phyloP scores from a whole-genome alignment of 2,113 vertebrate species.

The Butastur rufipennis region DNA sequence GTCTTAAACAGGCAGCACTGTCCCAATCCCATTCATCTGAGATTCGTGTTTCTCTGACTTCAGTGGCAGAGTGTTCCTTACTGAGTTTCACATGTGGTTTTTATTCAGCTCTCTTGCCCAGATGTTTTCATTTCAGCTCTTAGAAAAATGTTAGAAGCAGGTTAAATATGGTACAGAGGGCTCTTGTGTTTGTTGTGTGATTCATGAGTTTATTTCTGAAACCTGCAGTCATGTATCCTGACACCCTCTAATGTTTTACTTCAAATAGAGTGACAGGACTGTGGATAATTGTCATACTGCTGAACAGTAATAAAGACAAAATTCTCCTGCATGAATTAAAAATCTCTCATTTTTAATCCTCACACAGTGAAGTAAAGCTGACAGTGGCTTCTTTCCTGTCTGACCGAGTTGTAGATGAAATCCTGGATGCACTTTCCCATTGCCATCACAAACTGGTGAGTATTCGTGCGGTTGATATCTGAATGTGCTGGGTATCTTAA shows the following conservation, averaged over 20 bases:
- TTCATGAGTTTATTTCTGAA: slow-evolving; percentile 58
- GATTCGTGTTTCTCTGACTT: neutral
- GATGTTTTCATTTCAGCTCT: slow-evolving; percentile 48
- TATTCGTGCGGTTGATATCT: neutral
- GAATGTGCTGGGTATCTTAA: neutral
- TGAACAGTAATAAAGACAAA: neutral
- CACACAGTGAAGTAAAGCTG: slow-evolving; percentile 90
- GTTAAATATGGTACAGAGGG: slow-evolving; percentile 42
- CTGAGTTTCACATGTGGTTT: neutral
- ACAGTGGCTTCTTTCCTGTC: slow-evolving; percentile 96
- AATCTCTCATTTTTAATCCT: slow-evolving; percentile 42
- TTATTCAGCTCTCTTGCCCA: slow-evolving; percentile 37
- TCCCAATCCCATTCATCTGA: neutral
- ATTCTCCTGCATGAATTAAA: neutral
- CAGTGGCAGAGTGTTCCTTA: neutral
- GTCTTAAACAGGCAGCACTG: neutral
- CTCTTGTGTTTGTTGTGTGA: slow-evolving; percentile 56
- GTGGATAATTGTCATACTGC: neutral
- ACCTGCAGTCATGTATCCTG: slow-evolving; percentile 14
- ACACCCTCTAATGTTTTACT: neutral
- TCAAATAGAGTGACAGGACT: slow-evolving; percentile 2
- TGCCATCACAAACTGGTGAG: slow-evolving; percentile 90
- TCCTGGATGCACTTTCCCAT: slow-evolving; percentile 88
- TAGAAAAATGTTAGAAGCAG: slow-evolving; percentile 37
- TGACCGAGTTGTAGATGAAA: slow-evolving; percentile 95